These are phyloP conservation scores for Latrodectus elegans DNA, from an alignment of 2,888 invertebrate genomes.

Conservation along the genomic window DNA sequence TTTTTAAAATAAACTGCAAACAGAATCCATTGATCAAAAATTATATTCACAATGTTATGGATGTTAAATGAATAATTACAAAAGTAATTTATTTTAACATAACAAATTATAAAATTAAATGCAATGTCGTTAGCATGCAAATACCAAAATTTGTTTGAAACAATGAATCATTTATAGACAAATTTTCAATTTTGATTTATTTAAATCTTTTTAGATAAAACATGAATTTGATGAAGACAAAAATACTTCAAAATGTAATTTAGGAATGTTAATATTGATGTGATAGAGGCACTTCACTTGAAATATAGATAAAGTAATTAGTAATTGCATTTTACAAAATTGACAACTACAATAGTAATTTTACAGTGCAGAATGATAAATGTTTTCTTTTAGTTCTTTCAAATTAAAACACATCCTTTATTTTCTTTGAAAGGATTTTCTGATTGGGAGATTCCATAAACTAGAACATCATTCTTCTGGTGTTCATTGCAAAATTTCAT, in stretches of 20 bases:
- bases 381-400: slow-evolving; percentile 11
- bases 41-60: no score
- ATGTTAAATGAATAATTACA: no score
- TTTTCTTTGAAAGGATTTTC: slow-evolving; percentile 74
- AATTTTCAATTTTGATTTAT: no score
- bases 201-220: no score
- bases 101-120: no score
- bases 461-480: slow-evolving; percentile 72
- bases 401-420: slow-evolving; percentile 72
- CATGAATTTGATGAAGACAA: no score
- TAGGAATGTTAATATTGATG: not conserved
- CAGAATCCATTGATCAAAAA: no score
- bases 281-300: not conserved
- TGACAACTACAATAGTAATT: not conserved
- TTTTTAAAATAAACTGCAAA: no score
- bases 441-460: slow-evolving; percentile 72
- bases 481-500: slow-evolving; percentile 73
- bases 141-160: no score
- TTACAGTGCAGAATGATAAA: not conserved
- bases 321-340: not conserved
- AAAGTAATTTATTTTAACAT: no score
- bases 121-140: no score
- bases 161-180: no score
- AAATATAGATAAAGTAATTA: not conserved
- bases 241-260: not conserved